Evolutionary conservation across 2,797 vertebrate species (phyloP).

Genomic region (Loriculus beryllinus): DNA sequence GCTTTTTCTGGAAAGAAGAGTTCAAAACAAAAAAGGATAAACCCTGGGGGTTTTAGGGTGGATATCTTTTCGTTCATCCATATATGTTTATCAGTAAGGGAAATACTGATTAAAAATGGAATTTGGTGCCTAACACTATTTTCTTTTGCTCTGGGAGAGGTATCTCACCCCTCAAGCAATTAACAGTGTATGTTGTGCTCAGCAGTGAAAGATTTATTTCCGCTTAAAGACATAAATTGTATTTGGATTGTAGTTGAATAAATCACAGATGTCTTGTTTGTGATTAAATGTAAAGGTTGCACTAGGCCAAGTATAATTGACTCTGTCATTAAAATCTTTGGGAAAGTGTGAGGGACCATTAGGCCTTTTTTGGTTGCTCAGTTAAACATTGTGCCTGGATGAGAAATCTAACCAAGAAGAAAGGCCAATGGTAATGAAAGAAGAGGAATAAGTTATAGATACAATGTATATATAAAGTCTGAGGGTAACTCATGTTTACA

Average conservation of each 20-base stretch:
- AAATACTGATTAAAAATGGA: not conserved
- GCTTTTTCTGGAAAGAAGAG: not conserved
- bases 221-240: not conserved
- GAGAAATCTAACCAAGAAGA: not conserved
- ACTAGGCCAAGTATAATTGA: not conserved
- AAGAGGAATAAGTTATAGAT: not conserved
- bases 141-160: not conserved
- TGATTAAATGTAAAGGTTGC: not conserved
- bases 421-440: not conserved
- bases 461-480: not conserved
- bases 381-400: not conserved
- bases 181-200: not conserved
- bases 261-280: not conserved
- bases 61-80: not conserved
- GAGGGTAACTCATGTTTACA: not conserved
- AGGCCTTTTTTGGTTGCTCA: not conserved
- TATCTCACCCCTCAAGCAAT: not conserved
- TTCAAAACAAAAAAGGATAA: not conserved
- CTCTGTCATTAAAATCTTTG: not conserved
- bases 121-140: not conserved
- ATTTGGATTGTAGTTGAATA: not conserved
- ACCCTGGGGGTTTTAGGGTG: fast-evolving
- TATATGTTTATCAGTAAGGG: not conserved
- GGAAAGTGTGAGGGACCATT: not conserved
- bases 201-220: not conserved